A percentile compares a stretch with the other conserved stretches of the same genome.
phyloP scores from a whole-genome alignment of 2,797 vertebrate genomes.

The Alfaro cultratus region DNA sequence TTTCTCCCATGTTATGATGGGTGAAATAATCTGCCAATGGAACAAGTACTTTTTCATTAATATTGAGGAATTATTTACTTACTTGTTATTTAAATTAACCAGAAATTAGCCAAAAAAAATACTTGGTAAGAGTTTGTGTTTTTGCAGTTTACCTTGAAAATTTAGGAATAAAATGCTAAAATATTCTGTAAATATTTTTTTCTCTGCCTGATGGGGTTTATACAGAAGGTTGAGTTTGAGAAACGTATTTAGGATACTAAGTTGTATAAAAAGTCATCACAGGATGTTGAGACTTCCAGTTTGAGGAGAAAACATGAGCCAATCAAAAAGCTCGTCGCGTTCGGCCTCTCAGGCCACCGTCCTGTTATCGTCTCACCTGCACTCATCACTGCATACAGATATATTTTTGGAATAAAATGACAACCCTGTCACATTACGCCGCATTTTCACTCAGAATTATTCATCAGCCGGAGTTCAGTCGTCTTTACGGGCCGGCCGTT shows the following conservation, averaged over 20 bases:
- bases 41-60: no score
- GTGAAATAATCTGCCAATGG: no score
- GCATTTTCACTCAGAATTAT: constrained; percentile 73
- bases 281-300: background rate
- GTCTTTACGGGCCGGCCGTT: constrained; percentile 57
- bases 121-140: no score
- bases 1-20: no score
- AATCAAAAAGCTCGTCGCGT: constrained; percentile 6
- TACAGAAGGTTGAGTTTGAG: background rate
- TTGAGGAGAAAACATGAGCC: constrained; percentile 2
- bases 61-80: no score
- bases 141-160: background rate
- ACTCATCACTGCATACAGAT: constrained; percentile 10
- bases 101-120: no score
- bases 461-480: constrained; percentile 65
- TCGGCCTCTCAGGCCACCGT: constrained; percentile 15
- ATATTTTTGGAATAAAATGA: constrained; percentile 51
- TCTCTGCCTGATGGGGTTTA: background rate
- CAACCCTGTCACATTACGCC: constrained; percentile 61
- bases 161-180: background rate
- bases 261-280: background rate
- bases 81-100: no score
- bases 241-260: background rate
- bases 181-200: background rate
- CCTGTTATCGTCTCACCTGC: constrained; percentile 33